A percentile compares a stretch with the other conserved stretches of the same genome.
Evolutionary conservation across 2,888 invertebrate species (phyloP).

Genomic region (Agrotis exclamationis): DNA sequence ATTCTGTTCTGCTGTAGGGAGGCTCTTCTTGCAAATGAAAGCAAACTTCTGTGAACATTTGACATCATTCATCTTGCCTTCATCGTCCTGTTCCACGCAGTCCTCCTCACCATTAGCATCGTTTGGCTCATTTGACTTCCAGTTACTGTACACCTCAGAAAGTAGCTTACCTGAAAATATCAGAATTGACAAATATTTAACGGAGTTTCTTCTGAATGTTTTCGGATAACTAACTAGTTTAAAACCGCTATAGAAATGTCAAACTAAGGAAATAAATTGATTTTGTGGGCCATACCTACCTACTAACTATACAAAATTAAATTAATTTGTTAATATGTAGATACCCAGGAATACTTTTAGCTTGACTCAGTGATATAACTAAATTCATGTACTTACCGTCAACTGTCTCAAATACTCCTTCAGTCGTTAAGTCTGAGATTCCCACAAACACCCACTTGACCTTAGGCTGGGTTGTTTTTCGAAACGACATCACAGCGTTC

Average conservation of each 20-base stretch:
- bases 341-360: no score
- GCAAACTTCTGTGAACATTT: slow-evolving; percentile 71
- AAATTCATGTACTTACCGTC: slow-evolving; percentile 1
- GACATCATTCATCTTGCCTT: slow-evolving; percentile 72
- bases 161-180: background rate
- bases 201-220: background rate
- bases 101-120: background rate
- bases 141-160: slow-evolving; percentile 5
- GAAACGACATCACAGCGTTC: background rate
- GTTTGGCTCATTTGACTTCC: background rate
- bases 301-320: no score
- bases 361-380: no score
- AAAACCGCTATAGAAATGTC: no score
- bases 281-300: no score
- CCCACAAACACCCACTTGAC: slow-evolving; percentile 3
- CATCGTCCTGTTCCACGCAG: background rate
- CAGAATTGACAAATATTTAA: no score
- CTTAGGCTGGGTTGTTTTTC: background rate
- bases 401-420: slow-evolving; percentile 16
- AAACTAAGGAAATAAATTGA: no score
- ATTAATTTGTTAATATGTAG: no score
- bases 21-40: slow-evolving; percentile 82
- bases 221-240: no score
- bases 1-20: slow-evolving; percentile 76
- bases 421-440: background rate